Conservation (phyloP, 2,888 invertebrate species). For the Sinelater perroti region DNA sequence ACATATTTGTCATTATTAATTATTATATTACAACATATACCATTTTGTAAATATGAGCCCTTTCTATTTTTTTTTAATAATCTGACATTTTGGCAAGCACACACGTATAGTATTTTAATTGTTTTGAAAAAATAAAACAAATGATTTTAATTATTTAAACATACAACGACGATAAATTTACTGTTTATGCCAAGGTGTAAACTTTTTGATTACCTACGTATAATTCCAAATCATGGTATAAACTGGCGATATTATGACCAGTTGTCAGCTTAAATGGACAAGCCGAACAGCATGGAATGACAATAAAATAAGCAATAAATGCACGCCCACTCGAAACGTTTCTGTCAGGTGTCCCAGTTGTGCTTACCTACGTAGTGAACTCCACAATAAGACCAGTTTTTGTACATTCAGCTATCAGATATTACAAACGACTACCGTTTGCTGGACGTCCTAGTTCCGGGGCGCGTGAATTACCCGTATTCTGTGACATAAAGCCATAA, state of each 20-base stretch:
- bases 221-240: slow-evolving; percentile 12
- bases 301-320: slow-evolving; percentile 27
- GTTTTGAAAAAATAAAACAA: too few relatives aligned
- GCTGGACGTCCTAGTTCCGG: neutral
- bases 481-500: neutral
- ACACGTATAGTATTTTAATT: too few relatives aligned
- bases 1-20: too few relatives aligned
- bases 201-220: too few relatives aligned
- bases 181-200: too few relatives aligned
- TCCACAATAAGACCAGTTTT: slow-evolving; percentile 5
- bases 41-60: too few relatives aligned
- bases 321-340: slow-evolving; percentile 19
- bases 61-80: too few relatives aligned
- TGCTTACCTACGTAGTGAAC: slow-evolving; percentile 25
- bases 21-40: too few relatives aligned
- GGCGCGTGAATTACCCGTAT: neutral
- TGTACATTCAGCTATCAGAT: neutral
- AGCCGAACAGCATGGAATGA: slow-evolving; percentile 13
- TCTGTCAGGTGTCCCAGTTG: slow-evolving; percentile 17
- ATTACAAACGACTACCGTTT: slow-evolving; percentile 9
- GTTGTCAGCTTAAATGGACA: slow-evolving; percentile 23
- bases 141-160: too few relatives aligned
- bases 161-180: too few relatives aligned
- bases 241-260: slow-evolving; percentile 20
- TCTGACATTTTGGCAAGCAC: too few relatives aligned